These are phyloP conservation scores for Gadopsis bispinosus DNA, from an alignment of 2,797 vertebrate genomes.

Conservation along the genomic window DNA sequence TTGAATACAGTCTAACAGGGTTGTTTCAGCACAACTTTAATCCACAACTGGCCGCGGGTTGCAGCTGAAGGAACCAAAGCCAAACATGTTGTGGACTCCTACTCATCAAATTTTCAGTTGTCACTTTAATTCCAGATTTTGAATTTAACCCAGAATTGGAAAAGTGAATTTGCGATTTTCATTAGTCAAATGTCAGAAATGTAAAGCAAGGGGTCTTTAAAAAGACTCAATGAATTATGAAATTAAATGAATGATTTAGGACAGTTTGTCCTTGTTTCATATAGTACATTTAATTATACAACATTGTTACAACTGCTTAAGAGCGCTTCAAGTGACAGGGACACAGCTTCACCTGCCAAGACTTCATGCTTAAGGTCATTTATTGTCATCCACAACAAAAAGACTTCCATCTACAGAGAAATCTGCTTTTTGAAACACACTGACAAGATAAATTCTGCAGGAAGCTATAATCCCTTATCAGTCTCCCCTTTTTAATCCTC, in stretches of 20 bases:
- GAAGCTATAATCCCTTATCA: conserved; percentile 40
- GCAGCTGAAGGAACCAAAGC: conserved; percentile 26
- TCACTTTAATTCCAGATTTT: conserved; percentile 27
- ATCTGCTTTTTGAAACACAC: conserved; percentile 31
- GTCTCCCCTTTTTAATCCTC: conserved; percentile 24
- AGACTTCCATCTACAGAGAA: conserved; percentile 24
- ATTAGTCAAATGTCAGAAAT: conserved; percentile 2
- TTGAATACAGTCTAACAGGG: conserved; percentile 47
- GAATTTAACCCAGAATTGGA: conserved; percentile 9
- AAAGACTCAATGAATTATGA: neutral
- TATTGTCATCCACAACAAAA: conserved; percentile 30
- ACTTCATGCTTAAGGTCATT: conserved; percentile 23
- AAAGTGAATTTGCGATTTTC: neutral
- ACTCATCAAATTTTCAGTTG: conserved; percentile 35
- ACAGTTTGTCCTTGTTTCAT: neutral
- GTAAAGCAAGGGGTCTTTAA: neutral
- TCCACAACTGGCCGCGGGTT: conserved; percentile 44
- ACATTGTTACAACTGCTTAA: neutral
- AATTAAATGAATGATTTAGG: neutral
- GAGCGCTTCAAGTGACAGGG: conserved; percentile 5
- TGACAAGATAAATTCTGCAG: conserved; percentile 35
- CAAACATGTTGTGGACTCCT: conserved; percentile 36
- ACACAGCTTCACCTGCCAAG: conserved; percentile 8
- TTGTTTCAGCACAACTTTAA: conserved; percentile 48
- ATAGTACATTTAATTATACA: neutral